Percentiles rank a stretch among this genome's conserved stretches.
Conservation (phyloP, 2,888 invertebrate genomes). For the Chironomus riparius region DNA sequence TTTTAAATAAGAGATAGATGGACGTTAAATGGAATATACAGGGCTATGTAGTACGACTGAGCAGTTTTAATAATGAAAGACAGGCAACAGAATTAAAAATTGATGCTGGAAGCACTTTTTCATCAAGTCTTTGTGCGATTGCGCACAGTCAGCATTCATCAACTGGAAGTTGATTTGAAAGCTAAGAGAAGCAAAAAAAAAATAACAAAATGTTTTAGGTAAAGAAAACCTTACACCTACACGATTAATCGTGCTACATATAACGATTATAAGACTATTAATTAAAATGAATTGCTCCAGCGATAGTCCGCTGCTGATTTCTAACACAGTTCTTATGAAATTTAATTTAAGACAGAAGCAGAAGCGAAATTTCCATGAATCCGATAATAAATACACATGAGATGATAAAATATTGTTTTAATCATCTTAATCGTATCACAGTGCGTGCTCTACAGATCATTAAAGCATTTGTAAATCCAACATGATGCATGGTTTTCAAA, state of each 20-base stretch:
- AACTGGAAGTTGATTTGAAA: constrained; percentile 19
- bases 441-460: not conserved
- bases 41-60: not conserved
- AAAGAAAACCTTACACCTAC: not conserved
- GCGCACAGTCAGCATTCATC: constrained; percentile 10
- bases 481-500: not conserved
- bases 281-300: not conserved
- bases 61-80: not conserved
- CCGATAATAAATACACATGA: not conserved
- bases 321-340: too few relatives aligned
- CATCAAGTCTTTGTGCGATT: not conserved
- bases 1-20: constrained; percentile 20
- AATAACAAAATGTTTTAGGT: not conserved
- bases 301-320: too few relatives aligned
- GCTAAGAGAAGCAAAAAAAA: not conserved
- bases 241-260: not conserved
- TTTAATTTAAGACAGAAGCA: too few relatives aligned
- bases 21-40: constrained; percentile 24
- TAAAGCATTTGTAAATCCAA: not conserved
- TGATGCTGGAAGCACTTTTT: constrained; percentile 25
- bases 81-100: constrained; percentile 22
- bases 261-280: not conserved
- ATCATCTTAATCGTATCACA: not conserved
- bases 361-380: too few relatives aligned
- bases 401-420: not conserved